Evolutionary conservation across 1,140 invertebrate genomes (phyloP).

Genomic region (Trachymyrmex cornetzi): DNA sequence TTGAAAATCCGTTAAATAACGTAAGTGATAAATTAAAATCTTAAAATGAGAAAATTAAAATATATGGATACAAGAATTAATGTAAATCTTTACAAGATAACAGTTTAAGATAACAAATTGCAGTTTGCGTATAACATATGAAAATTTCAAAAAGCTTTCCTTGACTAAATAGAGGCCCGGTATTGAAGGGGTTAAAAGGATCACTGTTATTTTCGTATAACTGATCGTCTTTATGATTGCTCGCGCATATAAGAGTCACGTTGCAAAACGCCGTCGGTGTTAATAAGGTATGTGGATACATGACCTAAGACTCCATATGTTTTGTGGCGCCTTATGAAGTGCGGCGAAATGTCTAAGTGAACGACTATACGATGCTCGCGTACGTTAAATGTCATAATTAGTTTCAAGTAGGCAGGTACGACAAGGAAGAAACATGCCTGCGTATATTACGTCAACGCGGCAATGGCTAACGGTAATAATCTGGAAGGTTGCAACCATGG

Average conservation of each 20-base stretch:
- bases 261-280: constrained; percentile 23
- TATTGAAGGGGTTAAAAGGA: neutral
- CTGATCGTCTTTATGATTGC: neutral
- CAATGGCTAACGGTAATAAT: constrained; percentile 72
- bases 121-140: too few species aligned
- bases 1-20: neutral
- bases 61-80: constrained; percentile 1
- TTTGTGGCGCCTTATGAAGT: constrained; percentile 33
- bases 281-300: constrained; percentile 40
- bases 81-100: neutral
- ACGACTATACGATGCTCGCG: constrained; percentile 34
- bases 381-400: constrained; percentile 63
- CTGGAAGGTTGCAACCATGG: constrained; percentile 55
- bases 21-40: neutral
- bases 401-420: constrained; percentile 39
- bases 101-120: neutral
- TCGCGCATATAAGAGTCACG: constrained; percentile 1
- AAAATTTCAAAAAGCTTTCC: neutral
- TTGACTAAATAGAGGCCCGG: neutral
- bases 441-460: constrained; percentile 63
- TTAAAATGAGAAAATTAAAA: neutral
- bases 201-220: constrained; percentile 31
- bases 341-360: constrained; percentile 12
- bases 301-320: constrained; percentile 44
- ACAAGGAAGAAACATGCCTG: constrained; percentile 51